A percentile compares a stretch with the other conserved stretches of the same genome.
Conservation (phyloP, 1,140 invertebrate genomes). For the Caenorhabditis briggsae region DNA sequence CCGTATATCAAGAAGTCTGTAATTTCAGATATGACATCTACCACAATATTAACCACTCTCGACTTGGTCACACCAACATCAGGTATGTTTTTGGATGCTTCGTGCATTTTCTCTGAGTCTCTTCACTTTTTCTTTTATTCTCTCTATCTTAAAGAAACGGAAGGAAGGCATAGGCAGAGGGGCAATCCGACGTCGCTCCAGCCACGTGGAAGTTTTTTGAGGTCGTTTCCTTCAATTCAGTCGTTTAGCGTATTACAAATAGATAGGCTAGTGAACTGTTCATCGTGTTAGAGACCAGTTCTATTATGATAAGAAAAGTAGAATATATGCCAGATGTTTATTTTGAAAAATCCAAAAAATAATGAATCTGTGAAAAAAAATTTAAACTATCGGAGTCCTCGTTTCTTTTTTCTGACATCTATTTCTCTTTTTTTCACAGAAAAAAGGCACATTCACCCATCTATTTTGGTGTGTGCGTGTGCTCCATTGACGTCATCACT, state of each 20-base stretch:
- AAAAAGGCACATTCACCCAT: neutral
- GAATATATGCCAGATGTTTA: too few relatives aligned
- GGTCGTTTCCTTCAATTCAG: neutral
- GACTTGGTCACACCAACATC: conserved; percentile 55
- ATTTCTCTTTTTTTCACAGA: neutral
- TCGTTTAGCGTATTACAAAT: too few relatives aligned
- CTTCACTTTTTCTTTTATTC: neutral
- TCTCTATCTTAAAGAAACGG: neutral
- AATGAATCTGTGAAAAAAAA: too few relatives aligned
- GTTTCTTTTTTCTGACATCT: neutral
- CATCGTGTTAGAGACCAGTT: too few relatives aligned
- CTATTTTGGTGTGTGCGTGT: neutral
- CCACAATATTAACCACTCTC: conserved; percentile 47
- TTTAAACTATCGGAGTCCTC: too few relatives aligned
- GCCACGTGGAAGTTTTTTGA: conserved; percentile 31
- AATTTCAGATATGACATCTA: conserved; percentile 35
- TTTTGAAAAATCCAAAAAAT: too few relatives aligned
- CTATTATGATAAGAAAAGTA: too few relatives aligned
- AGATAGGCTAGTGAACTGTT: too few relatives aligned
- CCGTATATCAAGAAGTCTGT: too few relatives aligned
- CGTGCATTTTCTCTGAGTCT: neutral
- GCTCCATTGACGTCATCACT: conserved; percentile 1
- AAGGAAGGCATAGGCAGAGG: neutral
- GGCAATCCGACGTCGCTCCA: conserved; percentile 31
- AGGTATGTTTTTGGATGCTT: neutral